Evolutionary conservation across 2,888 invertebrate genomes (phyloP).

Genomic region (Tipula vernalis): DNA sequence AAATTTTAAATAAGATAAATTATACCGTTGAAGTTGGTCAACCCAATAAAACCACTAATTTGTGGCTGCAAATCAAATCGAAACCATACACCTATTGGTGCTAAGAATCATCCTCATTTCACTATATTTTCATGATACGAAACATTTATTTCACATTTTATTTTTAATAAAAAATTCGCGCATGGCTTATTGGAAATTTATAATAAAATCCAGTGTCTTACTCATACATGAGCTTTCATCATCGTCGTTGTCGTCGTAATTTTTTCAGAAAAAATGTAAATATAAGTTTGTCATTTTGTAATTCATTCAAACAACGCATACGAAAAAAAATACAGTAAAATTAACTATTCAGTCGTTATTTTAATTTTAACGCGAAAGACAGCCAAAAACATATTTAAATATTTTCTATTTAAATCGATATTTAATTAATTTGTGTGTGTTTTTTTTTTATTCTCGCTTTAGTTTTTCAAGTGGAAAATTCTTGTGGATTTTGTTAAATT

Average conservation of each 20-base stretch:
- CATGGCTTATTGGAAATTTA: background rate
- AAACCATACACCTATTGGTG: background rate
- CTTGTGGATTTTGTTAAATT: background rate
- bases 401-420: background rate
- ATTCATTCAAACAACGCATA: background rate
- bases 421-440: background rate
- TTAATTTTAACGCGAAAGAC: background rate
- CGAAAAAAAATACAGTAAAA: background rate
- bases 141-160: background rate
- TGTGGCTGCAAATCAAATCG: background rate
- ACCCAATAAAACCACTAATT: background rate
- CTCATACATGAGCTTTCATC: background rate
- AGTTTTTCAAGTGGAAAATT: background rate
- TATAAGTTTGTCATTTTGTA: background rate
- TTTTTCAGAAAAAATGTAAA: background rate
- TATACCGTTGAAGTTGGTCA: background rate
- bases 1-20: background rate
- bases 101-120: background rate
- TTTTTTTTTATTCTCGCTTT: background rate
- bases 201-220: background rate
- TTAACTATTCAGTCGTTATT: background rate
- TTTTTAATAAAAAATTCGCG: background rate
- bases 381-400: background rate
- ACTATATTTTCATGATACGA: background rate
- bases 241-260: background rate